A percentile compares a stretch with the other conserved stretches of the same genome.
Conservation (phyloP, 2,797 vertebrate species). For the Erithacus rubecula region DNA sequence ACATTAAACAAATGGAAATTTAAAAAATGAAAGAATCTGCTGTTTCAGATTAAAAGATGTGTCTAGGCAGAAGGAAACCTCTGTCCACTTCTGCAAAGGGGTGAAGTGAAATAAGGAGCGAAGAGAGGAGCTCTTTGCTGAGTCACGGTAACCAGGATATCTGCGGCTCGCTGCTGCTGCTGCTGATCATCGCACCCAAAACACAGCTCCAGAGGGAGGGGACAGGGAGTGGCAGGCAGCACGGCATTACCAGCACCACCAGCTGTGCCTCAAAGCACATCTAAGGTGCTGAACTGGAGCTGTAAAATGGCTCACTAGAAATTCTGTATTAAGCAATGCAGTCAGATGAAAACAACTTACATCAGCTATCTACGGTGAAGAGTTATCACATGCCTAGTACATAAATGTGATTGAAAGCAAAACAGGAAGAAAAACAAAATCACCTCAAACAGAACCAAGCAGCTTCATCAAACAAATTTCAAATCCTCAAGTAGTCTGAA, state of each 20-base stretch:
- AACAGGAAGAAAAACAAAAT: background rate
- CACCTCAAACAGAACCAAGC: background rate
- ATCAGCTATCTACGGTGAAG: background rate
- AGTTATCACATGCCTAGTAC: background rate
- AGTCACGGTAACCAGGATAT: background rate
- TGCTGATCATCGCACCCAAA: background rate
- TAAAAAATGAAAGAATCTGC: rapidly evolving
- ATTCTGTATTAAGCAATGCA: background rate
- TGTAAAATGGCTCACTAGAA: background rate
- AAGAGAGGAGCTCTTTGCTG: background rate
- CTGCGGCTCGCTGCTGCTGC: rapidly evolving
- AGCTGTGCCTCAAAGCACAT: background rate
- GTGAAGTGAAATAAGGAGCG: background rate
- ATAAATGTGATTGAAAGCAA: background rate
- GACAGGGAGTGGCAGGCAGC: background rate
- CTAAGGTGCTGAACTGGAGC: background rate
- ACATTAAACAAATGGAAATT: background rate
- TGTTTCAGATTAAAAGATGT: background rate
- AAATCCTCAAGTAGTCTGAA: background rate
- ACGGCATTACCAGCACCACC: background rate
- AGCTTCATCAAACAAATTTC: background rate
- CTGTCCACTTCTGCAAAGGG: background rate
- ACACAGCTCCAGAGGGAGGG: background rate
- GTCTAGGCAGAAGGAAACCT: background rate
- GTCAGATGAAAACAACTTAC: background rate